These are phyloP conservation scores for Seriola aureovittata DNA, from an alignment of 2,113 vertebrate species.

Conservation along the genomic window DNA sequence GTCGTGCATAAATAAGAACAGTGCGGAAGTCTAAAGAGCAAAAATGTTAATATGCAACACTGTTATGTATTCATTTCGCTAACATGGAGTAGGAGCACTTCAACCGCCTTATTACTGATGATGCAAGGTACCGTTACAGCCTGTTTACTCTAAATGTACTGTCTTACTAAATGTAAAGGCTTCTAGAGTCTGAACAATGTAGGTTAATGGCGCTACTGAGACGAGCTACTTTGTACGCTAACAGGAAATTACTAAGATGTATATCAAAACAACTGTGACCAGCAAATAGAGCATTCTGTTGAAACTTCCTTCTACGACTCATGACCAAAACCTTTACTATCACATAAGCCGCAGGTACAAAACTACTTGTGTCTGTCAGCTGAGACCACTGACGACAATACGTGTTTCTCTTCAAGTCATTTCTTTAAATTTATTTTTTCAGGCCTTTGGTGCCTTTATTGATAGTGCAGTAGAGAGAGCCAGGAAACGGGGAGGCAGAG, in stretches of 20 bases:
- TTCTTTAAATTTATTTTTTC: background rate
- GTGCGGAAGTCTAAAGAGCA: constrained; percentile 19
- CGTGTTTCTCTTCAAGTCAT: too few species aligned
- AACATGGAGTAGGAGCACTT: background rate
- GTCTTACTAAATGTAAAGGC: background rate
- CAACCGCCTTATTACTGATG: background rate
- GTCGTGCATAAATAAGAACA: constrained; percentile 38
- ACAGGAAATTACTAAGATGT: constrained; percentile 62
- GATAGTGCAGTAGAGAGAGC: too few species aligned
- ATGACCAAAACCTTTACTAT: background rate
- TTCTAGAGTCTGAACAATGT: constrained; percentile 8
- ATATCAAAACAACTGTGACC: constrained; percentile 14
- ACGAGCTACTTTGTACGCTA: constrained; percentile 30
- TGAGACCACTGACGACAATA: background rate
- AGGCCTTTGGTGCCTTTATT: too few species aligned
- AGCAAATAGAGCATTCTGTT: constrained; percentile 6
- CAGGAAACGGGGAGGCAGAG: too few species aligned
- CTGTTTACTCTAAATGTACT: background rate
- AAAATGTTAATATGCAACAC: constrained; percentile 16
- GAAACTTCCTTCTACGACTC: constrained; percentile 1
- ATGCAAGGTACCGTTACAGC: background rate
- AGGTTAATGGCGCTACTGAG: constrained; percentile 44
- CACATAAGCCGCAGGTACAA: background rate
- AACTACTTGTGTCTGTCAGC: background rate
- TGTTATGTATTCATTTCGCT: background rate